Conservation (phyloP, 2,888 invertebrate species). For the Pycnomerus fuliginosus region DNA sequence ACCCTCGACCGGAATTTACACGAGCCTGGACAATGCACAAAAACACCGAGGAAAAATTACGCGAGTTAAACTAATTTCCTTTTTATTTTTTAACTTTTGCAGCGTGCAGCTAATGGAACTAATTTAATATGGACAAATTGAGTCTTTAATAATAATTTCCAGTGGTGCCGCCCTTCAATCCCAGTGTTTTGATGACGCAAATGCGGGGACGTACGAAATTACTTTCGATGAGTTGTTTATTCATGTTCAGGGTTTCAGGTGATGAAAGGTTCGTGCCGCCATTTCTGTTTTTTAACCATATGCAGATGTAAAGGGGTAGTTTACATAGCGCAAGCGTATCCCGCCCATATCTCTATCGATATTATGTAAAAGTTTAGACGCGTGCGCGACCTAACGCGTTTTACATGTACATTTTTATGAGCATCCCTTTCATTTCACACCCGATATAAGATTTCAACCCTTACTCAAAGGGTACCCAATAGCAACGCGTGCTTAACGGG, state of each 20-base stretch:
- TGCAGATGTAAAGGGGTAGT: constrained; percentile 50
- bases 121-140: no score
- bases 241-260: no score
- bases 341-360: constrained; percentile 53
- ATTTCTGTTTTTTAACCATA: constrained; percentile 45
- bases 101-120: constrained; percentile 8
- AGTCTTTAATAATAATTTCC: constrained; percentile 11
- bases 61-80: no score
- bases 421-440: constrained; percentile 44
- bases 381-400: constrained; percentile 50
- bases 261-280: constrained; percentile 35
- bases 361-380: constrained; percentile 52
- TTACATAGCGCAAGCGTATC: constrained; percentile 49
- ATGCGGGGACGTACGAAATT: no score
- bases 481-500: constrained; percentile 45
- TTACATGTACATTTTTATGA: constrained; percentile 53
- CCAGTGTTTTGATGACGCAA: constrained; percentile 4
- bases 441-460: constrained; percentile 49
- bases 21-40: no score
- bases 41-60: no score
- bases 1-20: no score
- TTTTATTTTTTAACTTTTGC: neutral
- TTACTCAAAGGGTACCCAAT: constrained; percentile 48
- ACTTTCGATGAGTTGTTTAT: no score
- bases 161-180: constrained; percentile 1